phyloP scores from a whole-genome alignment of 2,113 vertebrate species.

The Athene cunicularia region DNA sequence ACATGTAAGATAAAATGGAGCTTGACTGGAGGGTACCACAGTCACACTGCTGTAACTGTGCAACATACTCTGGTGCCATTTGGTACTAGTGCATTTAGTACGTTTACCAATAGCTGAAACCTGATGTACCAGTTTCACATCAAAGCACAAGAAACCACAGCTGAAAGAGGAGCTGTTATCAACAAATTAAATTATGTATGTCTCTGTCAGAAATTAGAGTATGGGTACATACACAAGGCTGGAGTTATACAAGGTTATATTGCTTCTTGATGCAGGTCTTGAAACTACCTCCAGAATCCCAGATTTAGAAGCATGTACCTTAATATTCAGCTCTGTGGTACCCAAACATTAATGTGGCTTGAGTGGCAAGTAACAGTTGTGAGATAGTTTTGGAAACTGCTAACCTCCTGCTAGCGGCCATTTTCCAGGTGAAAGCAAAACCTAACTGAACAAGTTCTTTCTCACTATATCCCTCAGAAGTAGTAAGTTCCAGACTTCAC shows the following conservation, averaged over 20 bases:
- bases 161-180: background rate
- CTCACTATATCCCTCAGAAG: background rate
- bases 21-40: background rate
- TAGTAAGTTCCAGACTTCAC: background rate
- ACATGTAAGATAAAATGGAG: background rate
- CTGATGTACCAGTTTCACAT: background rate
- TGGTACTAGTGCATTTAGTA: background rate
- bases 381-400: background rate
- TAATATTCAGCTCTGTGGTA: background rate
- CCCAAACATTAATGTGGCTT: background rate
- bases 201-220: background rate
- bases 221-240: background rate
- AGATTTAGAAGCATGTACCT: background rate
- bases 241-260: background rate
- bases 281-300: background rate
- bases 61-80: background rate
- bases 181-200: background rate
- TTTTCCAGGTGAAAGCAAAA: background rate
- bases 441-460: background rate
- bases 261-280: background rate
- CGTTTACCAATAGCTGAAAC: background rate
- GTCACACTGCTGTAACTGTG: background rate
- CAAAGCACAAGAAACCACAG: background rate
- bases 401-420: background rate
- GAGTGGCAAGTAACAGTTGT: background rate